Base-by-base conservation (phyloP, 2,113 vertebrate species). In the Suncus etruscus region DNA sequence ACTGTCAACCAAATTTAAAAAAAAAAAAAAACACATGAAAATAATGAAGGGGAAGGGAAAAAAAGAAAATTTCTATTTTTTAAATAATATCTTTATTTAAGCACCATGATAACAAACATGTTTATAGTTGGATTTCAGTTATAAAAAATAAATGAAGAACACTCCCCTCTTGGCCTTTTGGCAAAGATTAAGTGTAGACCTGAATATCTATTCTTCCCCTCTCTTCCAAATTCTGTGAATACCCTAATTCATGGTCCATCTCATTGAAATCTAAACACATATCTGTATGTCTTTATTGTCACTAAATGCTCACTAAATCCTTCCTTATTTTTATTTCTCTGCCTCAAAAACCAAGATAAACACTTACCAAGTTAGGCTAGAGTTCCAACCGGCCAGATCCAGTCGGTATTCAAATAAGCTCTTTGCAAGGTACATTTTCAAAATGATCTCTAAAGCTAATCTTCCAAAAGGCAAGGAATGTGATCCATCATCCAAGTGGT, bases 361-460 rank as follows among this genome's bases (percentile, higher is more conserved):
- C 25, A 1, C 6, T 48, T 84, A 79, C 16, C 47, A 45, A 51
- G 31, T 29, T 70, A 2, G 32, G 29, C 32, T 83, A 1, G 1
- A 6, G 8, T 54, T 9, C 16, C 8, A 10, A 15, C n/a, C 32
- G 75, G 61, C n/a, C 50, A 83, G 63, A n/a, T 25, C n/a, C 82
- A 82, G 31, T n/a, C 32, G 32, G 1, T 91, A 24, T 0, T 70
- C 29, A 24, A 39, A 32, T 58, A 78, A 75, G 66, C 32, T 82
- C 83, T 54, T 24, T 11, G 69, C n/a, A 77, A 70, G 10, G 58
- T 32, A 68, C 48, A 25, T 78, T n/a, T 92, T 51, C 70, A 81
- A 80, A 74, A n/a, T n/a, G 48, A 45, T 91, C 61, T 51, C 76
- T 86, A 85, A 85, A 76, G 74, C 24, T 92, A 61, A 75, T 63